Base-by-base conservation (phyloP, 2,888 invertebrate genomes). In the Dryobota labecula region DNA sequence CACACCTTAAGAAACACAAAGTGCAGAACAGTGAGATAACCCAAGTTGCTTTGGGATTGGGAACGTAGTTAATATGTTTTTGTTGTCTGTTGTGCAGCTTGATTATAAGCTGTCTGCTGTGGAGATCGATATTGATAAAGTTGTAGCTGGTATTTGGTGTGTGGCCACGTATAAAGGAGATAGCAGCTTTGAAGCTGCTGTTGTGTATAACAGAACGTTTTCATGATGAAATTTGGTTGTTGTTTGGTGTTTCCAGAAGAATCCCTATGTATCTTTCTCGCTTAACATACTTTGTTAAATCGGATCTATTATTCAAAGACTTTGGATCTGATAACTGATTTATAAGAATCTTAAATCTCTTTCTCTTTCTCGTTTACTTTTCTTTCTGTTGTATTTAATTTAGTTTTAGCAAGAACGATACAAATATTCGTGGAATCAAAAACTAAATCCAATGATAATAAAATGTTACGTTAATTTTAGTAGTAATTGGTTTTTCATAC, bases 51-150 rank as follows among this genome's bases (percentile, higher is more conserved):
- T 15, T 62, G 53, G 45, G 49, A 74, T 69, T 69, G 38, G 69
- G 57, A 72, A 65, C 62, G 41, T 47, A 82, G 57, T 73, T 63
- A 70, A 67, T 67, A 70, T 84, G 65, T 82, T 70, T 61, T 33
- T 54, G 63, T 33, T 54, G 63, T 47, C n/a, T 63, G 61, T 51
- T 57, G 43, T 54, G 51, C 30, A 65, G 56, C 41, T 58, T 61
- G 65, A 56, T 38, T 41, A 20, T 53, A 49, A 67, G 49, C 36
- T 45, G 49, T 24, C 56, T 49, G 13, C 30, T 58, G 1, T 20
- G 24, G 24, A 15, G 7, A 38, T 70, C 49, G 11, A 30, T 76
- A 70, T 74, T 62, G 61, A 49, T 45, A 54, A 56, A 49, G 38
- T 54, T 60, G 24, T 60, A 1, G 13, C n/a, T 56, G 57, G 30